Conservation (phyloP, 2,888 invertebrate species). For the Cremastinae sp. region DNA sequence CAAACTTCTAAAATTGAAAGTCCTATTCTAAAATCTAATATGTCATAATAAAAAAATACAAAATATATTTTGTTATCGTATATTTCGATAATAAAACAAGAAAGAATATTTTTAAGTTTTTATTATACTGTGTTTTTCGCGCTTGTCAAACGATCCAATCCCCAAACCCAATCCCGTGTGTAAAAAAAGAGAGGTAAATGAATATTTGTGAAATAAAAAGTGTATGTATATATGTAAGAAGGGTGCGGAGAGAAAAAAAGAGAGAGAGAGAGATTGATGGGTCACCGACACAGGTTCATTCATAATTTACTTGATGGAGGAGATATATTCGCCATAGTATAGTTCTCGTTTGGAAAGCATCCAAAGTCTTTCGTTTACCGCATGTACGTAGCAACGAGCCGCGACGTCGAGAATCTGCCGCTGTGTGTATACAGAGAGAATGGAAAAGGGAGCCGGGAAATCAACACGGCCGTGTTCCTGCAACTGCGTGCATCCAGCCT, state of each 20-base stretch:
- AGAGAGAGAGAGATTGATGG: not conserved
- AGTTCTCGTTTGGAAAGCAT: slow-evolving; percentile 56
- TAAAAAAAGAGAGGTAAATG: no score
- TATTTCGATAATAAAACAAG: no score
- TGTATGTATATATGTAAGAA: no score
- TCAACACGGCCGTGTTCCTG: slow-evolving; percentile 1
- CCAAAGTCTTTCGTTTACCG: slow-evolving; percentile 60
- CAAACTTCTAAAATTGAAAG: no score
- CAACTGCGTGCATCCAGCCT: not conserved
- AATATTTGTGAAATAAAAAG: no score
- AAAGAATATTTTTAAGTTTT: no score
- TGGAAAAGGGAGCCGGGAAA: not conserved
- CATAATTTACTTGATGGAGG: slow-evolving; percentile 8
- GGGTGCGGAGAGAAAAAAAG: slow-evolving; percentile 5
- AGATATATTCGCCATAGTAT: slow-evolving; percentile 58
- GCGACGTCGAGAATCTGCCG: slow-evolving; percentile 12
- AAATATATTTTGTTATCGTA: no score
- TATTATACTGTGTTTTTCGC: no score
- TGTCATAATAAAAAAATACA: no score
- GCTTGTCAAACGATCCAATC: no score
- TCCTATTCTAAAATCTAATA: no score
- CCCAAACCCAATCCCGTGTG: no score
- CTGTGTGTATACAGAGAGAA: not conserved
- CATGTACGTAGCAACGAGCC: slow-evolving; percentile 55
- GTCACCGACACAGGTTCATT: slow-evolving; percentile 1